Conservation (phyloP, 2,113 vertebrate genomes). For the Thamnaconus septentrionalis region DNA sequence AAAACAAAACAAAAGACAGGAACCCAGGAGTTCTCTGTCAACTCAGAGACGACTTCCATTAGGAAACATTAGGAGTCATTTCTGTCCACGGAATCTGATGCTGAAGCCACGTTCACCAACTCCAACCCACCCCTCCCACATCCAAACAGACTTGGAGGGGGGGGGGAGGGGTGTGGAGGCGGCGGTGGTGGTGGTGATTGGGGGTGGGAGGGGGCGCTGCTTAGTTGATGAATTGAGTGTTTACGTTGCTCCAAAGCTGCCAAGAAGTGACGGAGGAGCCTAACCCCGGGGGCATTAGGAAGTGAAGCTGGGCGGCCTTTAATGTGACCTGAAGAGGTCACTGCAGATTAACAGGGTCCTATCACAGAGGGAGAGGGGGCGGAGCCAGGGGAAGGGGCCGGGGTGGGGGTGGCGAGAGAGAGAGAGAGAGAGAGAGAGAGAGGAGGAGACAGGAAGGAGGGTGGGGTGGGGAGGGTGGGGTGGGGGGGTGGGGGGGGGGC, state of each 20-base stretch:
- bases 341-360: conserved; percentile 64
- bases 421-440: not conserved
- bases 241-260: conserved; percentile 34
- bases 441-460: not conserved
- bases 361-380: conserved; percentile 23
- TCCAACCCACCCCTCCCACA: too few relatives aligned
- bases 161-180: too few relatives aligned
- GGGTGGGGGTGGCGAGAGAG: not conserved
- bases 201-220: not conserved
- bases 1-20: too few relatives aligned
- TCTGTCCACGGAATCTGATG: too few relatives aligned
- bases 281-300: conserved; percentile 56
- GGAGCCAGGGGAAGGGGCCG: conserved; percentile 5
- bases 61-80: too few relatives aligned
- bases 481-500: conserved; percentile 7
- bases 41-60: too few relatives aligned
- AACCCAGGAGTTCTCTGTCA: too few relatives aligned
- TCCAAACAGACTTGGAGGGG: too few relatives aligned
- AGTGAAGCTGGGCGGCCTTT: conserved; percentile 73
- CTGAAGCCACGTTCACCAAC: too few relatives aligned
- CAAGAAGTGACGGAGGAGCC: conserved; percentile 40
- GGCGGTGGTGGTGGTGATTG: too few relatives aligned
- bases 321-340: conserved; percentile 79
- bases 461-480: too few relatives aligned
- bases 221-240: conserved; percentile 9